Evolutionary conservation across 1,140 invertebrate genomes (phyloP).

Genomic region (Leptinotarsa undecemlineata): DNA sequence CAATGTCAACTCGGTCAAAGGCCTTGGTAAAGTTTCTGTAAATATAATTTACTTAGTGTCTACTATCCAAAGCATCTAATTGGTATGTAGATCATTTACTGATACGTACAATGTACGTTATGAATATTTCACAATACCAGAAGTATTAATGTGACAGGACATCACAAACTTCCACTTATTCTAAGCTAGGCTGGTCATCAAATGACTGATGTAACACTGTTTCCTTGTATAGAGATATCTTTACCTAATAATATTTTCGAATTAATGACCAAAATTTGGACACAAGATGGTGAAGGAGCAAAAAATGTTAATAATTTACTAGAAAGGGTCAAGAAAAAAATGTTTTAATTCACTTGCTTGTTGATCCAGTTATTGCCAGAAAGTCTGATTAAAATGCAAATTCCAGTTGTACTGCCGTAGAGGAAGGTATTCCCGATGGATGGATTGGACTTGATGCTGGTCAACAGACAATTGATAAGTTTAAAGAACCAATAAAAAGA

Average conservation of each 20-base stretch:
- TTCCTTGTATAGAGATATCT: neutral
- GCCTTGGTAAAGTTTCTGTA: no score
- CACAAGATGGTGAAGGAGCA: slow-evolving; percentile 91
- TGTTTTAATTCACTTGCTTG: slow-evolving; percentile 92
- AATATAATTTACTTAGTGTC: no score
- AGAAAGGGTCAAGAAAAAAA: slow-evolving; percentile 92
- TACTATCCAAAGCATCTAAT: no score
- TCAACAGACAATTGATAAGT: slow-evolving; percentile 78
- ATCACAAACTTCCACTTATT: no score
- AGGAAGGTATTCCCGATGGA: slow-evolving; percentile 87
- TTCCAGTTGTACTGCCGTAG: slow-evolving; percentile 76
- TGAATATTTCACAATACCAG: no score
- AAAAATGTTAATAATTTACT: slow-evolving; percentile 92
- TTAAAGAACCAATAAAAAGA: slow-evolving; percentile 79
- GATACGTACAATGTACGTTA: no score
- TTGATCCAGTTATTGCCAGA: slow-evolving; percentile 94
- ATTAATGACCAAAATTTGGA: slow-evolving; percentile 75
- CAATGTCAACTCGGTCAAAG: no score
- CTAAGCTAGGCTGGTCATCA: no score
- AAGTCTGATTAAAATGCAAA: slow-evolving; percentile 94
- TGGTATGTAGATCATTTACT: no score
- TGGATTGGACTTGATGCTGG: slow-evolving; percentile 96
- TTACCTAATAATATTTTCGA: neutral
- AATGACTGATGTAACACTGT: neutral
- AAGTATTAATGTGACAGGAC: no score